These are phyloP conservation scores for Xestia rhomboidea DNA, from an alignment of 2,888 invertebrate species.

Conservation along the genomic window DNA sequence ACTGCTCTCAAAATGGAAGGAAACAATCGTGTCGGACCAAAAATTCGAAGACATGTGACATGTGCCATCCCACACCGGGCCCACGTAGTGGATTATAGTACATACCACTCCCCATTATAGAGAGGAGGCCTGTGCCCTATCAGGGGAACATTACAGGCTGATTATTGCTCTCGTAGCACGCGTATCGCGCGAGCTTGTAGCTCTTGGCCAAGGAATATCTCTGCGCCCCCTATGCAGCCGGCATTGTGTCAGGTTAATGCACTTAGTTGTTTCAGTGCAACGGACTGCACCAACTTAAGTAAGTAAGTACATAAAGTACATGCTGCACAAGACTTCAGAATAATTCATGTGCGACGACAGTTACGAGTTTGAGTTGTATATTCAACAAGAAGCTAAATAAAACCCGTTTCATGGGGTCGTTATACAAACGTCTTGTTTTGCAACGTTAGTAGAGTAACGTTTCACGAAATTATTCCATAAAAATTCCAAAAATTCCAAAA, in stretches of 20 bases:
- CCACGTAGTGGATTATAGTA: not conserved
- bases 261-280: conserved; percentile 34
- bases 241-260: conserved; percentile 53
- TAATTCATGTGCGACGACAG: conserved; percentile 38
- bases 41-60: not conserved
- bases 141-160: not conserved
- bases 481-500: too few relatives aligned
- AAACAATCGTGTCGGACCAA: not conserved
- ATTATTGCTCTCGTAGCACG: not conserved
- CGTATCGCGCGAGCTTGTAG: not conserved
- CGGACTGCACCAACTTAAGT: conserved; percentile 3
- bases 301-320: conserved; percentile 3
- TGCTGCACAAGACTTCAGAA: conserved; percentile 26
- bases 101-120: not conserved
- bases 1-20: not conserved
- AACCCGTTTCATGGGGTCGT: not conserved
- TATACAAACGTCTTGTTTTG: not conserved
- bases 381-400: conserved; percentile 33
- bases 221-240: not conserved
- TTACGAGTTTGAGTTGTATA: conserved; percentile 28
- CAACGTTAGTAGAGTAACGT: not conserved
- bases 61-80: not conserved
- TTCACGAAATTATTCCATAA: not conserved
- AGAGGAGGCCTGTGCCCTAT: not conserved
- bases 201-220: not conserved